Percentiles rank a stretch among this genome's conserved stretches.
These are phyloP conservation scores for Echinops telfairi DNA, from an alignment of 2,113 vertebrate species.

Conservation along the genomic window DNA sequence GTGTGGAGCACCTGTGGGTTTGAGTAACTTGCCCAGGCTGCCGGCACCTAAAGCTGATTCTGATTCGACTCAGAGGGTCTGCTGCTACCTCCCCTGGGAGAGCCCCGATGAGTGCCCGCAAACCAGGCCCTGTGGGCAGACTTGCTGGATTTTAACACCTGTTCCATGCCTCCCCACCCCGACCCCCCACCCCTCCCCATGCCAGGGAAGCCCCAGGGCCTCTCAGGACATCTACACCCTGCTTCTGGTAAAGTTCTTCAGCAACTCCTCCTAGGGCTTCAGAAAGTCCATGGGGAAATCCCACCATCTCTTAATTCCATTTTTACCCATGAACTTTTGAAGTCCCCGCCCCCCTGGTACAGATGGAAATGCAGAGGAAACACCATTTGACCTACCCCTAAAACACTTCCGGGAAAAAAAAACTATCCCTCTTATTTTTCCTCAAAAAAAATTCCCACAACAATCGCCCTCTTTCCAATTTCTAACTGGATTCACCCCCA, in stretches of 20 bases:
- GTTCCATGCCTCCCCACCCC: too few species aligned
- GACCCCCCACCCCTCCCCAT: too few species aligned
- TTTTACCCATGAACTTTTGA: too few species aligned
- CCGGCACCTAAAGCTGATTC: neutral
- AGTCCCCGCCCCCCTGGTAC: too few species aligned
- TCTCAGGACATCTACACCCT: neutral
- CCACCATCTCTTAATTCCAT: too few species aligned
- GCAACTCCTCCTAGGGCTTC: neutral
- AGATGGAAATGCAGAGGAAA: neutral
- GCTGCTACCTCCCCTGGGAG: neutral
- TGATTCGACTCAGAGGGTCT: too few species aligned
- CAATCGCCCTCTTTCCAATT: rapidly evolving
- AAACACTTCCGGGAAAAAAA: neutral
- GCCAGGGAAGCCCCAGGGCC: neutral
- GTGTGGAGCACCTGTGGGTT: neutral
- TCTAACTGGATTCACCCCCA: neutral
- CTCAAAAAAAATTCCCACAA: neutral
- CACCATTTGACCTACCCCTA: neutral
- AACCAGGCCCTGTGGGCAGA: neutral
- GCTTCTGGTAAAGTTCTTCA: neutral
- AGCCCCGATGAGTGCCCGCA: neutral
- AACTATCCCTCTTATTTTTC: neutral
- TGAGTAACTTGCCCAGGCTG: neutral
- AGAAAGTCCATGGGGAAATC: too few species aligned
- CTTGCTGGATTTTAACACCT: neutral